Percentiles rank a stretch among this genome's conserved stretches.
Conservation (phyloP, 2,888 invertebrate genomes). For the Cheilosia soror region DNA sequence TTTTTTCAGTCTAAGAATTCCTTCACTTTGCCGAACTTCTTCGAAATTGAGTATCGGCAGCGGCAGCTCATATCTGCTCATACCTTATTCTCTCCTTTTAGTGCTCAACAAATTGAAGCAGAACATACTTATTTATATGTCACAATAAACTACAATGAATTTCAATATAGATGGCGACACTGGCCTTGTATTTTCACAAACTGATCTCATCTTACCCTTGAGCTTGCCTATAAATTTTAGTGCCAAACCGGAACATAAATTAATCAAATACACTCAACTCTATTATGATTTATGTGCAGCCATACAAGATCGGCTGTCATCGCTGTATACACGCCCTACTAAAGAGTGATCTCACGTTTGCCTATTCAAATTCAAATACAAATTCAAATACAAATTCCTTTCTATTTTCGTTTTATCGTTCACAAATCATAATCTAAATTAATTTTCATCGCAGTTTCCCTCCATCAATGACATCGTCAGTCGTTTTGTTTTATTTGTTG, state of each 20-base stretch:
- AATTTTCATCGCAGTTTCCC: constrained; percentile 59
- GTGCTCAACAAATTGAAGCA: no score
- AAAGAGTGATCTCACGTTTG: constrained; percentile 61
- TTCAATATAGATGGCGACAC: no score
- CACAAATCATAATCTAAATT: constrained; percentile 73
- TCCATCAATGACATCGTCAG: constrained; percentile 69
- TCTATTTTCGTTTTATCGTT: constrained; percentile 72
- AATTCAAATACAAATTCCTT: constrained; percentile 69
- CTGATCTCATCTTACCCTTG: background rate
- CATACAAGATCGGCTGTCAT: constrained; percentile 57
- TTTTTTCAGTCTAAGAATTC: no score
- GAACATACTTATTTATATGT: no score
- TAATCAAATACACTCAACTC: constrained; percentile 38
- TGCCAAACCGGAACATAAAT: constrained; percentile 9
- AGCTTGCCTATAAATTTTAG: background rate
- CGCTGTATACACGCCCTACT: constrained; percentile 33
- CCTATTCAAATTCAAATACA: constrained; percentile 56
- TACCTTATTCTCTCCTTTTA: no score
- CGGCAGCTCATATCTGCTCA: no score
- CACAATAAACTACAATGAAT: no score
- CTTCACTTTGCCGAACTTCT: no score
- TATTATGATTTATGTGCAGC: constrained; percentile 55
- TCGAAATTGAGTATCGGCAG: no score
- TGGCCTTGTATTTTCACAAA: background rate
- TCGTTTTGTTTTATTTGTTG: constrained; percentile 38